A percentile compares a stretch with the other conserved stretches of the same genome.
Conservation (phyloP, 2,888 invertebrate genomes). For the Xanthia icteritia region DNA sequence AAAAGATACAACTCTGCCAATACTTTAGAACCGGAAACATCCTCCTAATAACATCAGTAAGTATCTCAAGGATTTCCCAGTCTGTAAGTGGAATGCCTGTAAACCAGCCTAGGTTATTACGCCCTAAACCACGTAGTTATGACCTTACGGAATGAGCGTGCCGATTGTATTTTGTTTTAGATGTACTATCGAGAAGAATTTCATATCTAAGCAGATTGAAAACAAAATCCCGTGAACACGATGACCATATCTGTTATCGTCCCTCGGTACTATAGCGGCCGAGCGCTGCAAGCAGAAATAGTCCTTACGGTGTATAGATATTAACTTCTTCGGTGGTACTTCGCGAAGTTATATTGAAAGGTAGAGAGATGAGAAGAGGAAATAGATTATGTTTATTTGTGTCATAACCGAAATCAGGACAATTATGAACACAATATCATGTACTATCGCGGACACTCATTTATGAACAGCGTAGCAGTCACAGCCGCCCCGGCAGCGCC, state of each 20-base stretch:
- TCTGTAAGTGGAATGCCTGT: conserved; percentile 24
- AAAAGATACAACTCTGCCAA: conserved; percentile 27
- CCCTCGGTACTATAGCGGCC: too few species aligned
- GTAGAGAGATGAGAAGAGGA: not conserved
- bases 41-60: conserved; percentile 36
- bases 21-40: conserved; percentile 41
- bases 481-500: too few species aligned
- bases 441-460: too few species aligned
- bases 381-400: not conserved
- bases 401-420: not conserved
- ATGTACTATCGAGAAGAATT: too few species aligned
- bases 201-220: too few species aligned
- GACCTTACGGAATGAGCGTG: conserved; percentile 8
- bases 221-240: too few species aligned
- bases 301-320: too few species aligned
- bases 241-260: too few species aligned
- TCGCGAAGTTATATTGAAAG: not conserved
- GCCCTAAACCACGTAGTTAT: not conserved
- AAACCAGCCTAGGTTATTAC: conserved; percentile 42
- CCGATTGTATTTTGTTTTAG: conserved; percentile 19
- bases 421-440: too few species aligned
- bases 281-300: too few species aligned
- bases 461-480: too few species aligned
- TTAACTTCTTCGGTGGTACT: too few species aligned
- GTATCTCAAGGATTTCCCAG: conserved; percentile 48